Percentiles rank a stretch among this genome's conserved stretches.
Conservation (phyloP, 2,888 invertebrate species). For the Tetrapedia diversipes region DNA sequence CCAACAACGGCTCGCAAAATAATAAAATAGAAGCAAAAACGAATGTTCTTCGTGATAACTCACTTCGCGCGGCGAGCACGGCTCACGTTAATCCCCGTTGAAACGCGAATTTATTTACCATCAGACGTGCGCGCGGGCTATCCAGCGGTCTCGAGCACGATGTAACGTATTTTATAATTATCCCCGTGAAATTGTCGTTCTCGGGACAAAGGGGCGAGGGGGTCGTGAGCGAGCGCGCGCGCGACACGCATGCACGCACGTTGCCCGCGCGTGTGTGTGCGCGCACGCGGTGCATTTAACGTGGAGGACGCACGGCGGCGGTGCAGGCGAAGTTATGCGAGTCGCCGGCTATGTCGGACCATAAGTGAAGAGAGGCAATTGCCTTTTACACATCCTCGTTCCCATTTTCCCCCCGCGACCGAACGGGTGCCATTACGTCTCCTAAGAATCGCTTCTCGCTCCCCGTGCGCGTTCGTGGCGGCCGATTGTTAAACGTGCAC, state of each 20-base stretch:
- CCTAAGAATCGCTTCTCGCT: slow-evolving; percentile 73
- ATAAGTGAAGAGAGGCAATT: slow-evolving; percentile 79
- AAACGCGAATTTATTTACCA: slow-evolving; percentile 46
- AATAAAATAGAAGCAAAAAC: background rate
- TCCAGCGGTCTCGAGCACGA: slow-evolving; percentile 17
- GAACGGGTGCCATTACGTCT: slow-evolving; percentile 75
- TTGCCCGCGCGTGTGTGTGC: slow-evolving; percentile 2
- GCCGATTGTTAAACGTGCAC: too few species aligned
- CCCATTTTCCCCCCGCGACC: slow-evolving; percentile 70
- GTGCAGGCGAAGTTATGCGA: slow-evolving; percentile 66
- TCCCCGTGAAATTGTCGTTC: slow-evolving; percentile 52
- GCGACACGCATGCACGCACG: background rate
- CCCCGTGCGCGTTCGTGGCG: slow-evolving; percentile 22
- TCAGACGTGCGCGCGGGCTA: background rate
- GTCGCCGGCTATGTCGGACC: slow-evolving; percentile 75
- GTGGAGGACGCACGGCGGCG: background rate
- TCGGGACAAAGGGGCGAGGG: slow-evolving; percentile 8
- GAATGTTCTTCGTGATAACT: slow-evolving; percentile 21
- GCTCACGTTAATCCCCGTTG: slow-evolving; percentile 20
- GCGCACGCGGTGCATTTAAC: slow-evolving; percentile 32
- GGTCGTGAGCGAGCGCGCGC: background rate
- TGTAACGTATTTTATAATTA: slow-evolving; percentile 60
- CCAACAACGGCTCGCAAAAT: too few species aligned
- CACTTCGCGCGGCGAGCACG: background rate
- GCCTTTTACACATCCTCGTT: slow-evolving; percentile 81